Evolutionary conservation across 2,113 vertebrate genomes (phyloP), one percentile per base, ranked within the genome.

Genomic region (Pterocles orientalis): DNA sequence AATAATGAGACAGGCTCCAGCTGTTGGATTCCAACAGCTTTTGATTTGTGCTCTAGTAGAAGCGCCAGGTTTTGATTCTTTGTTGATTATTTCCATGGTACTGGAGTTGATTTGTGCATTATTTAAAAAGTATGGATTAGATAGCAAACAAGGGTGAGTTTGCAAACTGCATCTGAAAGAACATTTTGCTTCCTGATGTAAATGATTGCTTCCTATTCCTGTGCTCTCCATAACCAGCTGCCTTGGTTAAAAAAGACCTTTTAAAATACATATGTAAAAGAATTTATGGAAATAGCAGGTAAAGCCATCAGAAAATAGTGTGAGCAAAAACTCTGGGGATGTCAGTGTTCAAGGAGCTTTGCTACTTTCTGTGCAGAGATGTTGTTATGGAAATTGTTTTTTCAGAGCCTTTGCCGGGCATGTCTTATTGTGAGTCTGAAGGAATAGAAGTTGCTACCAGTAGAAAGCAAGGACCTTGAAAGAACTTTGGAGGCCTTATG

Each of bases 1-100:
- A 98, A 98, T 98, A 98, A 98, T 98, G 98, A 98, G 98, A 98
- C 96, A 95, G 93, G 92, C 98, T 98, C 98, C 98, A 98, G 98
- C 98, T 98, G 98, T 97, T 98, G 98, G 96, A 98, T 96, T 98
- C 98, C 97, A 97, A 97, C 97, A 97, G 98, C 97, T 98, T 98
- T 98, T 98, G 98, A 98, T 98, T 98, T 98, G 95, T 97, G 95
- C 96, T 98, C 93, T 84, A 97, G 95, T 94, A 97, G 97, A 97
- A 98, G 93, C 97, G 97, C 96, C 97, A 97, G 97, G 97, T 98
- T 98, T 98, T 98, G 97, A 98, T 98, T 97, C 96, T 97, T 83
- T 97, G 97, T 98, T 98, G 98, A 98, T 98, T 98, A 98, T 98
- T 98, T 98, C 97, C 96, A 96, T 97, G 94, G 96, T 82, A 98